A percentile compares a stretch with the other conserved stretches of the same genome.
These are phyloP conservation scores for Hylia prasina DNA, from an alignment of 2,113 vertebrate species.

Conservation along the genomic window DNA sequence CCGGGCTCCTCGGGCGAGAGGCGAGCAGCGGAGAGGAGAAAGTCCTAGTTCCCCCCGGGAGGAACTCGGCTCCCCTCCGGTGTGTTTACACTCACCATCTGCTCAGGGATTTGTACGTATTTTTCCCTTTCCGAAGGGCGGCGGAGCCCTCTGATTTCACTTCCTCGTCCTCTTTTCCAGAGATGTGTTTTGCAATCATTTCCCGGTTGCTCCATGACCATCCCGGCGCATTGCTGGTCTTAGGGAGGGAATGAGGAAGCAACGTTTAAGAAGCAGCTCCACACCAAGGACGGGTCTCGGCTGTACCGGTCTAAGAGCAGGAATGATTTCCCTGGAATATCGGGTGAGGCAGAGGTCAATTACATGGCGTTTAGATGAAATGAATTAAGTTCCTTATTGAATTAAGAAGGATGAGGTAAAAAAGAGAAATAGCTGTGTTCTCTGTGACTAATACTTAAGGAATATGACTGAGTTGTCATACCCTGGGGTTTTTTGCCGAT, in stretches of 20 bases:
- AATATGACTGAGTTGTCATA: not conserved
- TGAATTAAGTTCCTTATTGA: not conserved
- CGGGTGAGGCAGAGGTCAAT: not conserved
- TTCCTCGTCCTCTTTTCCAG: not conserved
- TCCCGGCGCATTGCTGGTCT: not conserved
- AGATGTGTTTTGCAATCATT: not conserved
- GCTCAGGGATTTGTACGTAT: not conserved
- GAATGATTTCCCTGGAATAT: not conserved
- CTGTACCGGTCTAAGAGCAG: rapidly evolving
- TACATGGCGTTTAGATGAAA: not conserved
- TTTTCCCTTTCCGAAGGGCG: not conserved
- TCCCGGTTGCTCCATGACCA: not conserved
- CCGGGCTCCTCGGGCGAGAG: not conserved
- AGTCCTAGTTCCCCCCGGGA: not conserved
- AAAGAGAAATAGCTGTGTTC: not conserved
- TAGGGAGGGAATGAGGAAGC: no score
- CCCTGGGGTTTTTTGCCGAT: not conserved
- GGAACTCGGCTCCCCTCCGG: not conserved
- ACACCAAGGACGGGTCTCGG: rapidly evolving
- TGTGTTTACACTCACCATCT: not conserved
- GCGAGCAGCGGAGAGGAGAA: not conserved
- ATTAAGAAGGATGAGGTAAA: not conserved
- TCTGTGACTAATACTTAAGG: not conserved
- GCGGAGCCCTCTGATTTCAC: not conserved
- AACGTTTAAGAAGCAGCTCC: rapidly evolving